Evolutionary conservation across 2,113 vertebrate genomes (phyloP).

Genomic region (Muntiacus reevesi): DNA sequence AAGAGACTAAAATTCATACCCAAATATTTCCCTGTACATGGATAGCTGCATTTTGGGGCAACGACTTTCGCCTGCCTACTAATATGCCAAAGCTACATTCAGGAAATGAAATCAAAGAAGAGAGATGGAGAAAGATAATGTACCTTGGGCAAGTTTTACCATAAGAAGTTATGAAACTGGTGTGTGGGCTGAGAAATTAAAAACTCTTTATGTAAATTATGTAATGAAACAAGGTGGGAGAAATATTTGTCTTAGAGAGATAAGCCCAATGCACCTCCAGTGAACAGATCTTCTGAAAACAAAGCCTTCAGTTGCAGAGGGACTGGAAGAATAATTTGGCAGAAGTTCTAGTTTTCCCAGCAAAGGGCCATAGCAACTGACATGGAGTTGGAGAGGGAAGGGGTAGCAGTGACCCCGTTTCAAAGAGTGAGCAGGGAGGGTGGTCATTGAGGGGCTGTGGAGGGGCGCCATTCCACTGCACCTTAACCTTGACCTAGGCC

Average conservation of each 20-base stretch:
- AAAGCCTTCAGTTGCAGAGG: not conserved
- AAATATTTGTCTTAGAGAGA: not conserved
- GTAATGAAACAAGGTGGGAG: not conserved
- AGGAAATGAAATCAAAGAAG: not conserved
- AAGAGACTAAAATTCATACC: not conserved
- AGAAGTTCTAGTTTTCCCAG: not conserved
- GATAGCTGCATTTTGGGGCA: not conserved
- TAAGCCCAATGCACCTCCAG: not conserved
- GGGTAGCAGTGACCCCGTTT: not conserved
- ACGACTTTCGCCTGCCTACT: not conserved
- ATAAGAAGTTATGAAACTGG: slow-evolving; percentile 13
- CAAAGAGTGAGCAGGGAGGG: not conserved
- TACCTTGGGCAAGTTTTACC: not conserved
- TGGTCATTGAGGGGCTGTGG: fast-evolving
- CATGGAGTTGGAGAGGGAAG: not conserved
- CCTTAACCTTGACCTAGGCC: not conserved
- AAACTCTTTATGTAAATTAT: slow-evolving; percentile 4
- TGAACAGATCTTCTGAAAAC: not conserved
- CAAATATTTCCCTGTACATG: not conserved
- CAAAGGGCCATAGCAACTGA: not conserved
- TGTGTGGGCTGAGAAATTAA: not conserved
- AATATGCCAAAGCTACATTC: not conserved
- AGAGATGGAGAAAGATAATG: not conserved
- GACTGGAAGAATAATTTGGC: not conserved
- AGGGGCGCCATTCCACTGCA: not conserved